phyloP scores from a whole-genome alignment of 2,113 vertebrate genomes.

The Saguinus imperator region DNA sequence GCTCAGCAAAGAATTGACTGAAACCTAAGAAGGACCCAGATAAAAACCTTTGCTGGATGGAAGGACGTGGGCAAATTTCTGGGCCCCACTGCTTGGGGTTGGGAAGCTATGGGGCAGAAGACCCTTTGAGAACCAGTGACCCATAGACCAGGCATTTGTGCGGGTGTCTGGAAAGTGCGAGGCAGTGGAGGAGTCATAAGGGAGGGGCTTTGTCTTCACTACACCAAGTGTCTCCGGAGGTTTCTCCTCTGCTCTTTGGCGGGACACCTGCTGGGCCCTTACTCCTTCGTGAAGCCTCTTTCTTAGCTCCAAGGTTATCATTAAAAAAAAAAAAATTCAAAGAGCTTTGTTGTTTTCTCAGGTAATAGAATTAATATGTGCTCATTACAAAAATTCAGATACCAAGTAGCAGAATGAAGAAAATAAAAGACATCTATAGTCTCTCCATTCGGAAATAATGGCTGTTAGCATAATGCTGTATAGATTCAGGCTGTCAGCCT shows the following conservation, averaged over 20 bases:
- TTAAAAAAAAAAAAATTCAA: background rate
- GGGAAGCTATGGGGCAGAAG: background rate
- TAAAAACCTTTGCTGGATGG: constrained; percentile 43
- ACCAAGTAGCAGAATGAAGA: background rate
- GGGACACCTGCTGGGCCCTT: background rate
- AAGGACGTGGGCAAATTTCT: constrained; percentile 10
- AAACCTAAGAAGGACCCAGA: constrained; percentile 72
- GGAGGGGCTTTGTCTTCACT: background rate
- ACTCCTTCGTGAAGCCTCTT: background rate
- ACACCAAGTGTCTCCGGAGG: background rate
- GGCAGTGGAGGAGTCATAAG: background rate
- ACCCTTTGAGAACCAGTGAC: constrained; percentile 36
- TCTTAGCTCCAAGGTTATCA: background rate
- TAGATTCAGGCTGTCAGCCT: background rate
- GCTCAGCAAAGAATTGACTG: constrained; percentile 60
- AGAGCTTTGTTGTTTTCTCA: background rate
- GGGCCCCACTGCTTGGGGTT: background rate
- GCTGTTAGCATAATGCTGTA: background rate
- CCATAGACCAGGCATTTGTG: background rate
- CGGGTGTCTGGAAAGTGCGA: background rate
- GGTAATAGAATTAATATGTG: background rate
- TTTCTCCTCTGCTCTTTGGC: too few relatives aligned
- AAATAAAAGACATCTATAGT: background rate
- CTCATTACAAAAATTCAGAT: background rate
- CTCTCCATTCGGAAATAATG: background rate